phyloP scores from a whole-genome alignment of 2,888 invertebrate species.

The Crematogaster levior region DNA sequence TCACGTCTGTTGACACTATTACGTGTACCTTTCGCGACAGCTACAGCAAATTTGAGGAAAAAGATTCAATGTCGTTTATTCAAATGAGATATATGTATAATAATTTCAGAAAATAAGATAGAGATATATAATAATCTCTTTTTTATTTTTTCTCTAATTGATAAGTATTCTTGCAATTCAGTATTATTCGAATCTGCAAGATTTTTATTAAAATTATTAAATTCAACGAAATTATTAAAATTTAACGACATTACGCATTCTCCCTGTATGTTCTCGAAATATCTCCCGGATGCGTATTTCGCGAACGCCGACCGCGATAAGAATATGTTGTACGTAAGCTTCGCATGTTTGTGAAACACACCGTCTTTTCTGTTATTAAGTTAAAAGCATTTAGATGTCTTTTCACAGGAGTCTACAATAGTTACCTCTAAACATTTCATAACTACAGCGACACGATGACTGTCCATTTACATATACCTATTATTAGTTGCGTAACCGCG shows the following conservation, averaged over 20 bases:
- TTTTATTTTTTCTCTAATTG: neutral
- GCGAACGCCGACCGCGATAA: neutral
- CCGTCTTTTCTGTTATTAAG: neutral
- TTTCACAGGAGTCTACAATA: neutral
- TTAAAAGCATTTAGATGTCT: neutral
- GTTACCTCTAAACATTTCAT: neutral
- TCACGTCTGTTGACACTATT: conserved; percentile 10
- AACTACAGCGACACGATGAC: neutral
- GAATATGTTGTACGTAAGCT: neutral
- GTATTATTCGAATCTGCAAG: neutral
- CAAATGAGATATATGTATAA: neutral
- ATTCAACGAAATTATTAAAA: neutral
- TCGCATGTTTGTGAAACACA: neutral
- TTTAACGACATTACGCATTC: neutral
- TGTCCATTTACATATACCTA: neutral
- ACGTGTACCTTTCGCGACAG: neutral
- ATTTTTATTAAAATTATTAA: too few relatives aligned
- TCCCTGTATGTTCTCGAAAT: neutral
- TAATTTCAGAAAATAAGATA: neutral
- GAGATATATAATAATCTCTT: neutral
- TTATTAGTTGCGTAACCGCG: neutral
- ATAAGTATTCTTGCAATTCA: neutral
- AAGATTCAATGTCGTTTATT: neutral
- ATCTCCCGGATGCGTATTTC: neutral
- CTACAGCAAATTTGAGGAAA: conserved; percentile 1